A percentile compares a stretch with the other conserved stretches of the same genome.
These are phyloP conservation scores for Salarias fasciatus DNA, from an alignment of 2,797 vertebrate species.

Conservation along the genomic window DNA sequence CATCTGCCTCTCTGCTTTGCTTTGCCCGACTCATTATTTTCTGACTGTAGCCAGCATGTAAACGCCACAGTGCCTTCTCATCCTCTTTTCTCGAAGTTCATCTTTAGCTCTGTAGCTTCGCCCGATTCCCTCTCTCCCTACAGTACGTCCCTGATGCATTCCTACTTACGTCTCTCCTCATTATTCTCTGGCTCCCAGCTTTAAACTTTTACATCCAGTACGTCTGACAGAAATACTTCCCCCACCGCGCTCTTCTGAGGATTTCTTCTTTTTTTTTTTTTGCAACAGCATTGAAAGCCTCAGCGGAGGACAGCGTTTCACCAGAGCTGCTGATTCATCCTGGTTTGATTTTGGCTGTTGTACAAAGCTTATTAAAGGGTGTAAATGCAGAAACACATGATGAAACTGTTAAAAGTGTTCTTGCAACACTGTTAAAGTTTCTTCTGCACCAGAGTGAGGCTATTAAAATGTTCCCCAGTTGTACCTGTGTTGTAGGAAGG, in stretches of 20 bases:
- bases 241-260: conserved; percentile 15
- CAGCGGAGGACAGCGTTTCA: conserved; percentile 18
- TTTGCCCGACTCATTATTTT: conserved; percentile 55
- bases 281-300: conserved; percentile 4
- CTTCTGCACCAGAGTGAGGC: too few relatives aligned
- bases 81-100: conserved; percentile 12
- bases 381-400: too few relatives aligned
- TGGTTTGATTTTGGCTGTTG: too few relatives aligned
- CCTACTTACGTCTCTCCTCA: conserved; percentile 11
- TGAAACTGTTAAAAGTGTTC: too few relatives aligned
- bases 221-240: conserved; percentile 9
- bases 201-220: conserved; percentile 33
- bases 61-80: conserved; percentile 3
- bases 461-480: too few relatives aligned
- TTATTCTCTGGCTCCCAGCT: conserved; percentile 50
- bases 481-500: too few relatives aligned
- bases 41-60: conserved; percentile 38
- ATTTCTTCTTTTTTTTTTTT: neutral
- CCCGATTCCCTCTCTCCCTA: conserved; percentile 17
- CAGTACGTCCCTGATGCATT: conserved; percentile 6
- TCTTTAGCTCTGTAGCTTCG: conserved; percentile 12
- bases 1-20: conserved; percentile 24
- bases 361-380: too few relatives aligned
- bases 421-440: too few relatives aligned
- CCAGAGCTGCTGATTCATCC: conserved; percentile 9